Evolutionary conservation across 2,888 invertebrate species (phyloP).

Genomic region (Leucania comma): DNA sequence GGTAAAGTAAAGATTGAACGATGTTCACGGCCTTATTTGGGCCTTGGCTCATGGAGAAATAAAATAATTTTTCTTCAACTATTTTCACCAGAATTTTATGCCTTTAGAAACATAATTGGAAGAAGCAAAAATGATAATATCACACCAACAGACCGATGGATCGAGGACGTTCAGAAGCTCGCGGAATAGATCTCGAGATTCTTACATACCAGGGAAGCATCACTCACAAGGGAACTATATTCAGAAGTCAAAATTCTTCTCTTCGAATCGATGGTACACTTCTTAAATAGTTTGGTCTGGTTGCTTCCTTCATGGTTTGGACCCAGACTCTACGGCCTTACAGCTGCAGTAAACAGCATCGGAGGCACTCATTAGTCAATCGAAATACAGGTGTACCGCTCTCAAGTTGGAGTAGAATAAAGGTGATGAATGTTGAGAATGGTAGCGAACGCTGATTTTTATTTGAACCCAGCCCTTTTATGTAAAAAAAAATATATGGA

Average conservation of each 20-base stretch:
- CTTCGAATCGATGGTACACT: too few species aligned
- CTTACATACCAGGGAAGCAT: neutral
- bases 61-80: neutral
- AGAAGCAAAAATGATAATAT: neutral
- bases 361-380: too few species aligned
- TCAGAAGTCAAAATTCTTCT: neutral
- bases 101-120: neutral
- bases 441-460: neutral
- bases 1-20: slow-evolving; percentile 15
- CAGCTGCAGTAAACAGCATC: too few species aligned
- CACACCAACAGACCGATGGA: neutral
- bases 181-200: neutral
- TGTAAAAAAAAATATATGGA: too few species aligned
- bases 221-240: neutral
- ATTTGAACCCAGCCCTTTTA: too few species aligned
- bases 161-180: neutral
- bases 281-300: too few species aligned
- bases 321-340: too few species aligned
- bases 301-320: too few species aligned
- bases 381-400: too few species aligned
- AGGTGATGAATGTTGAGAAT: neutral
- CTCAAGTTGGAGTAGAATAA: too few species aligned
- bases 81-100: neutral
- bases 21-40: neutral
- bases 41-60: neutral